These are phyloP conservation scores for Cryptosula pallasiana DNA, from an alignment of 2,888 invertebrate genomes.

Conservation along the genomic window DNA sequence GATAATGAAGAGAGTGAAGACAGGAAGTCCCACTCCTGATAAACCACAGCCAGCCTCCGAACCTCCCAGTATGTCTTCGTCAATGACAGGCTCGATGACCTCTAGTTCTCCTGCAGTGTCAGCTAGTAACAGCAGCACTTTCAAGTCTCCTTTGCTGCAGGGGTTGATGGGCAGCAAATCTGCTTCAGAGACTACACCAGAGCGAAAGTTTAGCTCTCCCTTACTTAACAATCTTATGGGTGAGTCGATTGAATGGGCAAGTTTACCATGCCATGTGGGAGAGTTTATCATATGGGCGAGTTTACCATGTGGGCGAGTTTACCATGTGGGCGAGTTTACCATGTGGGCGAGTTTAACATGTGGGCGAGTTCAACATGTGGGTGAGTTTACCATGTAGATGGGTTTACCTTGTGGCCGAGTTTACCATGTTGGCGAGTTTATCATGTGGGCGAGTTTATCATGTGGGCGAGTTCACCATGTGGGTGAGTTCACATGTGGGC, in stretches of 20 bases:
- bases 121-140: constrained; percentile 32
- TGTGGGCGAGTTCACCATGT: no score
- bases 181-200: constrained; percentile 16
- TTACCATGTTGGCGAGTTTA: no score
- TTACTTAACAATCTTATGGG: constrained; percentile 39
- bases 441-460: no score
- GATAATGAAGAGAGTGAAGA: constrained; percentile 50
- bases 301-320: no score
- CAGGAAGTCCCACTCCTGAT: constrained; percentile 30
- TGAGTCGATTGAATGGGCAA: neutral
- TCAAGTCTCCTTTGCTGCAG: constrained; percentile 44
- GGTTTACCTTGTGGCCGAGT: no score
- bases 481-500: neutral
- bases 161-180: constrained; percentile 33
- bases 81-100: constrained; percentile 19
- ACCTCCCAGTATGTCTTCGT: constrained; percentile 9
- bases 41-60: constrained; percentile 8
- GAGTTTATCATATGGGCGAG: no score
- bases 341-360: no score
- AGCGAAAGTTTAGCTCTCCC: constrained; percentile 43
- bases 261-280: no score
- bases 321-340: no score
- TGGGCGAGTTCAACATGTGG: neutral
- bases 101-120: constrained; percentile 12
- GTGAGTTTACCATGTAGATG: no score